Conservation (phyloP, 2,888 invertebrate genomes). For the Eristalis pertinax region DNA sequence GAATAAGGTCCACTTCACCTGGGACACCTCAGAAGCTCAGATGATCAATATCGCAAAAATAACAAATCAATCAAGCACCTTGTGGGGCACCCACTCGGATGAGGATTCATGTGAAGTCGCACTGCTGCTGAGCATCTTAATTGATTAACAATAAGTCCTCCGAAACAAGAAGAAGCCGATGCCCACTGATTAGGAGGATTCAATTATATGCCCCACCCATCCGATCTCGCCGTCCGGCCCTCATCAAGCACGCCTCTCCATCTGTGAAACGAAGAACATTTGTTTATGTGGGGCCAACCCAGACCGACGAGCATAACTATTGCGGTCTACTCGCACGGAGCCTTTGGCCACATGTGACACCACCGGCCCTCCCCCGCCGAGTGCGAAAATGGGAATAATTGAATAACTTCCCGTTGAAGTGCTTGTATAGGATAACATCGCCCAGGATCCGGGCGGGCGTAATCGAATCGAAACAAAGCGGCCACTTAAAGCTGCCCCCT, state of each 20-base stretch:
- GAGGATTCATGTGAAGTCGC: background rate
- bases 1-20: no score
- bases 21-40: background rate
- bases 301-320: slow-evolving; percentile 12
- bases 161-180: slow-evolving; percentile 33
- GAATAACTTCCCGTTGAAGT: slow-evolving; percentile 37
- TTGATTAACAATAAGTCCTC: slow-evolving; percentile 55
- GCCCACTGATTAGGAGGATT: slow-evolving; percentile 51
- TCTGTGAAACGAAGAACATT: background rate
- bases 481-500: slow-evolving; percentile 1
- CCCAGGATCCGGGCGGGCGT: background rate
- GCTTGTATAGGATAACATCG: slow-evolving; percentile 10
- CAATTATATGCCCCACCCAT: slow-evolving; percentile 25
- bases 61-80: background rate
- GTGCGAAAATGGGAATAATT: slow-evolving; percentile 29
- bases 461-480: slow-evolving; percentile 25
- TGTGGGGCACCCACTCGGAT: background rate
- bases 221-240: no score
- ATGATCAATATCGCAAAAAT: background rate
- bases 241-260: background rate
- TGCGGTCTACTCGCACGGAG: background rate
- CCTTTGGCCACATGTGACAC: background rate
- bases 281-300: slow-evolving; percentile 2
- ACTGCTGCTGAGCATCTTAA: slow-evolving; percentile 38
- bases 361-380: background rate